Evolutionary conservation across 2,113 vertebrate genomes (phyloP).

Genomic region (Morone chrysops): DNA sequence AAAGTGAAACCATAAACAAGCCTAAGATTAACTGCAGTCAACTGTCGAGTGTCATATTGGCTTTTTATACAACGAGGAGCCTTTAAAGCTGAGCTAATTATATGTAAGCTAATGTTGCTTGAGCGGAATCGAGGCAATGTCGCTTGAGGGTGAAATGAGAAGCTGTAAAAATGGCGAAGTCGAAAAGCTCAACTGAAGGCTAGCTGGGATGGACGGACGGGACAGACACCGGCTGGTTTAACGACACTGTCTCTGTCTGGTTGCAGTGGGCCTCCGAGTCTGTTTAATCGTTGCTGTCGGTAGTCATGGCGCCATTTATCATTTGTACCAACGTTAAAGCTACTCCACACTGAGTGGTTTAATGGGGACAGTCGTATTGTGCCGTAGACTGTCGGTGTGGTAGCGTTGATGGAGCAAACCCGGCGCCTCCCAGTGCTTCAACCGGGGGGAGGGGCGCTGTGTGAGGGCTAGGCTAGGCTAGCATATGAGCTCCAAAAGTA

Average conservation of each 20-base stretch:
- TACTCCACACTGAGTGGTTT: neutral
- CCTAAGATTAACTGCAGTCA: rapidly evolving
- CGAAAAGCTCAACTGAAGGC: neutral
- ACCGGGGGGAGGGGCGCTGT: conserved; percentile 66
- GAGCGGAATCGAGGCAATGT: conserved; percentile 15
- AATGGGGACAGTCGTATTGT: neutral
- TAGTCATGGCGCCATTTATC: neutral
- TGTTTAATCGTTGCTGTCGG: neutral
- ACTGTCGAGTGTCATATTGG: rapidly evolving
- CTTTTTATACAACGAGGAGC: rapidly evolving
- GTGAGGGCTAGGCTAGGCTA: conserved; percentile 17
- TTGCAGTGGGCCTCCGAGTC: neutral
- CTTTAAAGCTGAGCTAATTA: neutral
- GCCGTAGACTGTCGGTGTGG: neutral
- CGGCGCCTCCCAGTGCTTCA: conserved; percentile 33
- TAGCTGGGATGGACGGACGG: neutral
- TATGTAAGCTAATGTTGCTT: neutral
- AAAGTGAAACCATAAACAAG: neutral
- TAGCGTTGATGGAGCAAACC: neutral
- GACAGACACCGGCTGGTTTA: conserved; percentile 8
- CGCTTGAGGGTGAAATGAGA: conserved; percentile 36
- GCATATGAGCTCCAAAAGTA: neutral
- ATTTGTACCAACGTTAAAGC: no score
- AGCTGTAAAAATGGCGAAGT: conserved; percentile 73
- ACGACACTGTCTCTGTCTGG: neutral